Evolutionary conservation across 1,140 invertebrate species (phyloP).

Genomic region (Zaprionus inermis): DNA sequence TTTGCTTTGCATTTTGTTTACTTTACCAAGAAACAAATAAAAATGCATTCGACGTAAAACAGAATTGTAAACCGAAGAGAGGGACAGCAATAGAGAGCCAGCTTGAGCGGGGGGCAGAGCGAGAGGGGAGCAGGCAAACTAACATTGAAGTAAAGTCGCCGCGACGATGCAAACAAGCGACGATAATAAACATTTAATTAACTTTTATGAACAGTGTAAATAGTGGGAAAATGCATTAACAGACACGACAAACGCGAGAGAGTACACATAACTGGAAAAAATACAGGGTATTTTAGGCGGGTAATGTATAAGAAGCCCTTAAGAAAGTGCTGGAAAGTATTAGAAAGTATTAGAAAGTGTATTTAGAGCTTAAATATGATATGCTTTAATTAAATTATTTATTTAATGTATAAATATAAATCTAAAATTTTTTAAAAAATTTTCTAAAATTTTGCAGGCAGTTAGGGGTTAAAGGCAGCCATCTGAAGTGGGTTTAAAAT

Average conservation of each 20-base stretch:
- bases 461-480: too few species aligned
- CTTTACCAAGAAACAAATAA: conserved; percentile 75
- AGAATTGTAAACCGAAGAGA: conserved; percentile 18
- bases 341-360: not conserved
- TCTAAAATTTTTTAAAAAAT: not conserved
- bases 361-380: too few species aligned
- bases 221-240: conserved; percentile 62
- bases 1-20: conserved; percentile 61
- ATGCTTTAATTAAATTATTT: too few species aligned
- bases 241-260: conserved; percentile 30
- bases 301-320: not conserved
- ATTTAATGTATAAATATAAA: too few species aligned
- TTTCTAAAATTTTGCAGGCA: not conserved
- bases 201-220: conserved; percentile 80
- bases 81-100: not conserved
- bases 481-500: not conserved
- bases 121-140: conserved; percentile 4
- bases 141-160: conserved; percentile 30
- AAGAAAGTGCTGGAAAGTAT: not conserved
- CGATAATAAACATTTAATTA: conserved; percentile 81
- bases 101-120: not conserved
- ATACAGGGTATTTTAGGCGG: not conserved
- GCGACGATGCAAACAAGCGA: conserved; percentile 39
- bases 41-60: conserved; percentile 36
- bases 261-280: conserved; percentile 2